Conservation (phyloP, 2,113 vertebrate species). For the Variabilichromis moorii region DNA sequence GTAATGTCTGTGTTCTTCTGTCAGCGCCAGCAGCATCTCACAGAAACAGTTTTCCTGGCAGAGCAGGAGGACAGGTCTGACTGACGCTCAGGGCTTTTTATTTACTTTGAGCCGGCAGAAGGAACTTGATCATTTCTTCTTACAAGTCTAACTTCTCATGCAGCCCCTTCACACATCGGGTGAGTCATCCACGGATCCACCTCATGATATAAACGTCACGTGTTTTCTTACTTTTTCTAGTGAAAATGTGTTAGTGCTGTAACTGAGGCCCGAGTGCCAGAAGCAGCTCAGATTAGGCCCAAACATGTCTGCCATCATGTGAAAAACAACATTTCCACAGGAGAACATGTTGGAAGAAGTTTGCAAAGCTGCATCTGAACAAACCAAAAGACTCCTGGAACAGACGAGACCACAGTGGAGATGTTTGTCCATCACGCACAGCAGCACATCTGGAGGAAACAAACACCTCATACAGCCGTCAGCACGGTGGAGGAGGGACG, state of each 20-base stretch:
- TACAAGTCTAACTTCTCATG: not conserved
- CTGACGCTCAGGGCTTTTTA: not conserved
- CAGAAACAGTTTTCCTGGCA: not conserved
- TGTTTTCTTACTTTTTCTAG: not conserved
- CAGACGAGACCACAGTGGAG: not conserved
- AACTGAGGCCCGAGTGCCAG: not conserved
- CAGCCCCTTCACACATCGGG: fast-evolving
- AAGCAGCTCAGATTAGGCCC: not conserved
- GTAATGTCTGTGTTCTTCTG: not conserved
- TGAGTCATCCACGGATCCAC: not conserved
- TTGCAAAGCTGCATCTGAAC: not conserved
- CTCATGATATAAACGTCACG: not conserved
- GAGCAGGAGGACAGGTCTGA: not conserved
- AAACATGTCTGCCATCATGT: not conserved
- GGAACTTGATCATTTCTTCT: not conserved
- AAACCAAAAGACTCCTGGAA: not conserved
- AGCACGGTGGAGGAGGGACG: not conserved
- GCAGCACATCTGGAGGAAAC: too few species aligned
- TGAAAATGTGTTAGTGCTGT: not conserved
- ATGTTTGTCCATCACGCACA: not conserved
- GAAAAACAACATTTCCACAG: fast-evolving
- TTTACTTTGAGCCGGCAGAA: not conserved
- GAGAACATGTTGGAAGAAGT: fast-evolving
- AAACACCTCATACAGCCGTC: fast-evolving
- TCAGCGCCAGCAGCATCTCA: not conserved